Evolutionary conservation across 1,140 invertebrate genomes (phyloP).

Genomic region (Drosophila santomea): DNA sequence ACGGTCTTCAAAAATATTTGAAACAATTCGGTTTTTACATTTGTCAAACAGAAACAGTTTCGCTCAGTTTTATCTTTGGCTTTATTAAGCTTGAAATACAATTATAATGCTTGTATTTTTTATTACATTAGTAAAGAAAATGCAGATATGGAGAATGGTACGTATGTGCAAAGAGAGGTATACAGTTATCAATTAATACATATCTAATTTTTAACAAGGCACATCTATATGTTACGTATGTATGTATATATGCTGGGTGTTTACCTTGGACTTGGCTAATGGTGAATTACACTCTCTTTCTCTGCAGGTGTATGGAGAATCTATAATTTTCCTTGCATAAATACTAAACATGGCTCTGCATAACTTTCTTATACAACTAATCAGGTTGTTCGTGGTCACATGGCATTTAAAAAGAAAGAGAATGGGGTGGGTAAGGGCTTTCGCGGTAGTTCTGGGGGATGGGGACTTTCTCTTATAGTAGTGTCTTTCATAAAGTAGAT

Average conservation of each 20-base stretch:
- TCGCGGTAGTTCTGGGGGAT: conserved; percentile 11
- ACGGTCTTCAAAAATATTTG: not conserved
- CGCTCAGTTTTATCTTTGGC: conserved; percentile 52
- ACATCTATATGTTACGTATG: conserved; percentile 11
- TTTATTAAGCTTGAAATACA: conserved; percentile 58
- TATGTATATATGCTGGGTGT: conserved; percentile 4
- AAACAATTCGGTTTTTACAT: too few species aligned
- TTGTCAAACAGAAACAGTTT: not conserved
- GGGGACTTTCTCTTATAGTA: conserved; percentile 35
- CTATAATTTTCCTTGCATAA: conserved; percentile 31
- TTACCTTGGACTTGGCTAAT: conserved; percentile 9
- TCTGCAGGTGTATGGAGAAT: conserved; percentile 2
- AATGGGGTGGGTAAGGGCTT: conserved; percentile 1
- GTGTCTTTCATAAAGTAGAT: conserved; percentile 41
- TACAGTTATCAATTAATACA: conserved; percentile 15
- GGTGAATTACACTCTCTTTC: conserved; percentile 18
- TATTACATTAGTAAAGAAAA: conserved; percentile 18
- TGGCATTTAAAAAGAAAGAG: conserved; percentile 24
- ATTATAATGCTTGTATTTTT: conserved; percentile 20
- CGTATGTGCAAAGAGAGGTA: conserved; percentile 10
- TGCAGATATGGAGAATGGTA: conserved; percentile 30
- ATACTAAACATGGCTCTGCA: conserved; percentile 44
- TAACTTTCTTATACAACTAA: conserved; percentile 35
- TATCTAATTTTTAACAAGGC: conserved; percentile 24
- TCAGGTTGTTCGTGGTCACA: conserved; percentile 49